Base-by-base conservation (phyloP, 2,797 vertebrate genomes). In the Ciconia nigra region DNA sequence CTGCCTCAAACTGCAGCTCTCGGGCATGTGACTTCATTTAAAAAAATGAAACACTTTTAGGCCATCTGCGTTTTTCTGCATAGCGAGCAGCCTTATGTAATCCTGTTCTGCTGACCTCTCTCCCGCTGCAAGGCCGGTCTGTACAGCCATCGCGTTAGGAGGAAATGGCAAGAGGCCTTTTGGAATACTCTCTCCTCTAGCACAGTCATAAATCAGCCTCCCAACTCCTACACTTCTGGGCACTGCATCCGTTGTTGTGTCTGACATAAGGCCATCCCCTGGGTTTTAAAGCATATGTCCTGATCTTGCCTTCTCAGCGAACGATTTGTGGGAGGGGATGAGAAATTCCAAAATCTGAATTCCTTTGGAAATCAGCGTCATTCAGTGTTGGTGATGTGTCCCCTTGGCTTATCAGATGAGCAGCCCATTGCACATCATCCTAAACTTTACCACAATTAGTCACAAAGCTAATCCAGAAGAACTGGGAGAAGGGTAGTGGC, bases 31-130 rank as follows among this genome's bases (percentile, higher is more conserved):
- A 92, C 87, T 95, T 92, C 46, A 47, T 87, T 85, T 89, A 9
- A 94, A 91, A 95, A 96, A 95, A 89, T 73, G 69, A 95, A 96
- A 96, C 79, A 93, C 91, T 93, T 94, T 69, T 62, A 87, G 83
- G 70, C 90, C 96, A 95, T 96, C 97, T 96, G 97, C 4, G 7
- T 89, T 86, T 95, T 95, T 93, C 89, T 85, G 89, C 92, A 95
- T 96, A 97, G 93, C 81, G 74, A 95, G 80, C 90, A 93, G 94
- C 83, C 78, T 95, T 94, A 91, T 51, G 96, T 97, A 95, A 97
- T 96, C 62, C 65, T 72, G 46, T 91, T 85, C 92, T 92, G 87
- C 94, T 96, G 96, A 97, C 94, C 97, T 72, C 93, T 85, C 83
- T 94, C 52, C 72, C 66, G 79, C 91, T 96, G 76, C 80, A 96